Evolutionary conservation across 2,113 vertebrate genomes (phyloP).

Genomic region (Mesitornis unicolor): DNA sequence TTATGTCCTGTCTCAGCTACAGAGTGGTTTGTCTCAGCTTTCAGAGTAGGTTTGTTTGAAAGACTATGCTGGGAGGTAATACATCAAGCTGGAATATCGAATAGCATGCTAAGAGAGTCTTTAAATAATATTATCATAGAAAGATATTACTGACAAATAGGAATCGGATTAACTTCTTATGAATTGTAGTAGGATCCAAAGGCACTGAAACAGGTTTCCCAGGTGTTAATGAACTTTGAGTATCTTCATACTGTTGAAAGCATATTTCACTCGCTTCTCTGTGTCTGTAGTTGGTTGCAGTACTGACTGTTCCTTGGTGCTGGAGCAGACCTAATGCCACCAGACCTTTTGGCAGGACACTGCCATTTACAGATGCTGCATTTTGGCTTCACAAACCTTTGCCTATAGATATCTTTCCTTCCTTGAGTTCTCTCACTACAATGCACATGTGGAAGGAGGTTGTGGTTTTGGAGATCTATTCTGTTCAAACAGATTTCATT

Average conservation of each 20-base stretch:
- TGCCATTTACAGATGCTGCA: not conserved
- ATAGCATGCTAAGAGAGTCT: not conserved
- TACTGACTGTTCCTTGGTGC: not conserved
- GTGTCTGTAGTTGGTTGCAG: not conserved
- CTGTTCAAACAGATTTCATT: not conserved
- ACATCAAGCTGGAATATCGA: not conserved
- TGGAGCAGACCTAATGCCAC: not conserved
- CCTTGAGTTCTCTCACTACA: not conserved
- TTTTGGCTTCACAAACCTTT: not conserved
- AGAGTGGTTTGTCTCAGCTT: not conserved
- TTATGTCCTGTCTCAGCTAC: not conserved
- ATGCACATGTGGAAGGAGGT: not conserved
- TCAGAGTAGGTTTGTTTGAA: not conserved
- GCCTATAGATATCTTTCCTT: not conserved
- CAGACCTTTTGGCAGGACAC: not conserved
- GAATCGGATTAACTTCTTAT: not conserved
- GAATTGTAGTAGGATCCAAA: not conserved
- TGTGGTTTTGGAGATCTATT: not conserved
- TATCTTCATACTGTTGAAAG: not conserved
- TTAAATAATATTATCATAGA: not conserved
- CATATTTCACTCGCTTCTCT: not conserved
- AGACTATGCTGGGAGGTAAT: not conserved
- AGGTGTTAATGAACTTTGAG: not conserved
- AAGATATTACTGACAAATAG: not conserved
- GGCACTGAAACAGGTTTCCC: not conserved